Percentiles rank a stretch among this genome's conserved stretches.
Conservation (phyloP, 2,113 vertebrate genomes). For the Leptodactylus fuscus region DNA sequence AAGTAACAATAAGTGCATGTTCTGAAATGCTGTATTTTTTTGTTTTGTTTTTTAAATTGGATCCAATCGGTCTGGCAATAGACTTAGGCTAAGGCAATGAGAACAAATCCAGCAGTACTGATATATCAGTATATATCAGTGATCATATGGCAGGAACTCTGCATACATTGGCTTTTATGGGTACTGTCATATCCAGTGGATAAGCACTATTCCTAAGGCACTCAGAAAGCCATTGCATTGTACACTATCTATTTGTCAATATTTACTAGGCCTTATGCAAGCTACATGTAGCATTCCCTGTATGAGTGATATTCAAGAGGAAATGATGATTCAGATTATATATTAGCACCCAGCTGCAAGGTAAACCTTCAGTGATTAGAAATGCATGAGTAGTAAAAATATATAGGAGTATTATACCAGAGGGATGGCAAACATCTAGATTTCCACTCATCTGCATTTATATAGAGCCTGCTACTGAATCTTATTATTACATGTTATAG, state of each 20-base stretch:
- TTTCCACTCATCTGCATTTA: constrained; percentile 42
- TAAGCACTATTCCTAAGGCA: neutral
- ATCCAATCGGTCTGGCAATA: neutral
- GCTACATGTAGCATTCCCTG: neutral
- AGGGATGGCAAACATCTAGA: constrained; percentile 28
- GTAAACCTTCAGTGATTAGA: constrained; percentile 19
- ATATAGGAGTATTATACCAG: neutral
- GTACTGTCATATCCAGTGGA: neutral
- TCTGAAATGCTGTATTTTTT: neutral
- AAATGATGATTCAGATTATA: constrained; percentile 8
- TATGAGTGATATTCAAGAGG: neutral
- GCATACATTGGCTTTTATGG: neutral
- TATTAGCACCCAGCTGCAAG: constrained; percentile 3
- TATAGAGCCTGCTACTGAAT: constrained; percentile 22
- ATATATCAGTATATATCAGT: neutral
- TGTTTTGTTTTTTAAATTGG: neutral
- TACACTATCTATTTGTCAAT: neutral
- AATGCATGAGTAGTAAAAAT: constrained; percentile 40
- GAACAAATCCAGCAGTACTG: neutral
- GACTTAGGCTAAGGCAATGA: neutral
- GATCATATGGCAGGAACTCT: neutral
- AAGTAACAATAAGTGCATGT: neutral
- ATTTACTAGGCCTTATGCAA: constrained; percentile 1
- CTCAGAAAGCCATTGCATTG: neutral
- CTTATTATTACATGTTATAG: constrained; percentile 23